A percentile compares a stretch with the other conserved stretches of the same genome.
These are phyloP conservation scores for Tringa solitaria DNA, from an alignment of 2,113 vertebrate genomes.

Conservation along the genomic window DNA sequence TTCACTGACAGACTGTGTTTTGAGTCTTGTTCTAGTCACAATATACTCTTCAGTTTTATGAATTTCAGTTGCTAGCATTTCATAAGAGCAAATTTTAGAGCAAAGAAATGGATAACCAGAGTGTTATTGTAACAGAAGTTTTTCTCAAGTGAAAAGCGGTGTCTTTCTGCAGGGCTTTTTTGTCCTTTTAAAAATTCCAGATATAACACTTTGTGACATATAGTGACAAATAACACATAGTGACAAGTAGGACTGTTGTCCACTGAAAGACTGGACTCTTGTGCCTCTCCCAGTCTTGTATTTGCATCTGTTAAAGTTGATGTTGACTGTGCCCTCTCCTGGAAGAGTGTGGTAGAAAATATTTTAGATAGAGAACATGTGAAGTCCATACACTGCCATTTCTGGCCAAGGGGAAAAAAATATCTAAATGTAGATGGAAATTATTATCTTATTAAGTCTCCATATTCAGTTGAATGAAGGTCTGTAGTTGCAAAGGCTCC, in stretches of 20 bases:
- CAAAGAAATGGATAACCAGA: neutral
- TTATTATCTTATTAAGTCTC: neutral
- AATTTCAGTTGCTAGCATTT: neutral
- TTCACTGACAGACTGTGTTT: neutral
- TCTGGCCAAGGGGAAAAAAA: neutral
- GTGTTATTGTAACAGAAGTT: neutral
- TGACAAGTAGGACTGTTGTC: neutral
- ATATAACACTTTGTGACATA: neutral
- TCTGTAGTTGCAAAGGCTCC: neutral
- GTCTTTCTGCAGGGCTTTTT: neutral
- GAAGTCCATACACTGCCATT: neutral
- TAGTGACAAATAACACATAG: neutral
- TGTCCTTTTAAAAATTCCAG: neutral
- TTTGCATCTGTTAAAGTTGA: neutral
- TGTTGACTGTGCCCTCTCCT: neutral
- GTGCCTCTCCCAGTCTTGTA: neutral
- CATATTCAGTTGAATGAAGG: neutral
- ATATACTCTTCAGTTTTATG: neutral
- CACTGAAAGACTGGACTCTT: neutral
- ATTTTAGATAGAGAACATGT: neutral
- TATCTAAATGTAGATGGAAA: neutral
- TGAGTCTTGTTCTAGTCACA: neutral
- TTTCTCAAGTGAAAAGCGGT: neutral
- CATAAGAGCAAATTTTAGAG: neutral
- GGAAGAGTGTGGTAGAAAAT: neutral